Evolutionary conservation across 1,140 invertebrate genomes (phyloP), one percentile per base, ranked within the genome.

Genomic region (Eumeta japonica): DNA sequence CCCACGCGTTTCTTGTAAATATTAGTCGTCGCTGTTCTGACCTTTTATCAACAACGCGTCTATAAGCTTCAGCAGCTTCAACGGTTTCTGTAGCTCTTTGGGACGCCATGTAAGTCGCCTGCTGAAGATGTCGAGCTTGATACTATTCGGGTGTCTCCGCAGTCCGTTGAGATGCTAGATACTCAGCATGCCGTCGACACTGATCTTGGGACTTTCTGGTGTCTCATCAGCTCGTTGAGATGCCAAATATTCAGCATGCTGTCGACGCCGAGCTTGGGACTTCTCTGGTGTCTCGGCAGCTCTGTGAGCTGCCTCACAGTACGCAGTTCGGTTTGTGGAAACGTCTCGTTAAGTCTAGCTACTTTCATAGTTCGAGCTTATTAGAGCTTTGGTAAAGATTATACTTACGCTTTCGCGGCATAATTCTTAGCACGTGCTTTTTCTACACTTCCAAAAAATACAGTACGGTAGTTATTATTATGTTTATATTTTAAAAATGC

Each of bases 1-100:
- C 46, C 42, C 42, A 43, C 29, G 35, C 31, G 44, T 46, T 50
- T 44, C 48, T 46, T 50, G 48, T 44, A 36, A 46, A 50, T 50
- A 46, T 44, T 41, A 43, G 33, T 35, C 41, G 44, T 46, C 48
- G 44, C 38, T 50, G 44, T 43, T 42, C 39, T 45, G 41, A 38
- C 44, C 47, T 45, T 46, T 49, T 39, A 49, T 42, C 46, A 39
- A 45, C 47, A 49, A 38, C 43, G 40, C 39, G 43, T 46, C 43
- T 45, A 38, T 41, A 41, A 43, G 43, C 19, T 43, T 49, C 43
- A 46, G 47, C 40, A 16, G 20, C 37, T 46, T 45, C n/a, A n/a
- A n/a, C n/a, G n/a, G n/a, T n/a, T n/a, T n/a, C n/a, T n/a, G n/a
- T n/a, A n/a, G n/a, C n/a, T n/a, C n/a, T n/a, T n/a, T 28, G 27